These are phyloP conservation scores for Psittacula echo DNA, from an alignment of 2,797 vertebrate species.

Conservation along the genomic window DNA sequence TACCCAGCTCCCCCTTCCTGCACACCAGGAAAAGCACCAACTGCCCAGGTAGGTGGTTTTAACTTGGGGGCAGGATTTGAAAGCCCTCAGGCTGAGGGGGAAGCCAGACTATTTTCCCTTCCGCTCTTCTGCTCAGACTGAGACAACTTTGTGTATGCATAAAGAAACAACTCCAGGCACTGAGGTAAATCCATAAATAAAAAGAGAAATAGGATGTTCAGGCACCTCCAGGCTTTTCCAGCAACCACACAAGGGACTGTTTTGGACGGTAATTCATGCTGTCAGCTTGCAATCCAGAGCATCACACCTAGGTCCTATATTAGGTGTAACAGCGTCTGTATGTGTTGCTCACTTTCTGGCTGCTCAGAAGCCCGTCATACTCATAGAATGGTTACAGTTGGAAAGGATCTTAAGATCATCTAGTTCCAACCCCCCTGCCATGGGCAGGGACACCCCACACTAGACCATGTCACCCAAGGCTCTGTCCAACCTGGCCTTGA, in stretches of 20 bases:
- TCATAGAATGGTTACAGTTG: not conserved
- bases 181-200: not conserved
- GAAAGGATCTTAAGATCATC: not conserved
- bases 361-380: not conserved
- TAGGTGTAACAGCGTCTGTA: not conserved
- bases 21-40: not conserved
- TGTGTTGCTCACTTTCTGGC: not conserved
- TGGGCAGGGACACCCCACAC: not conserved
- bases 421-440: not conserved
- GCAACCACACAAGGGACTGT: not conserved
- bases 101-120: not conserved
- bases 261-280: not conserved
- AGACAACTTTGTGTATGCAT: not conserved
- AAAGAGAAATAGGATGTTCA: not conserved
- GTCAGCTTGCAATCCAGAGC: not conserved
- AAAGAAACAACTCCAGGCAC: not conserved
- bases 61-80: not conserved
- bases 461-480: not conserved
- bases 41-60: not conserved
- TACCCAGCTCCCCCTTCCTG: not conserved
- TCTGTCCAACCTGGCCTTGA: not conserved
- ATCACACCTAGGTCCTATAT: not conserved
- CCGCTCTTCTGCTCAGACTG: not conserved
- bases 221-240: not conserved
- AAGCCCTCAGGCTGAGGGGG: not conserved